Evolutionary conservation across 2,797 vertebrate species (phyloP).

Genomic region (Sebastiscus tertius): DNA sequence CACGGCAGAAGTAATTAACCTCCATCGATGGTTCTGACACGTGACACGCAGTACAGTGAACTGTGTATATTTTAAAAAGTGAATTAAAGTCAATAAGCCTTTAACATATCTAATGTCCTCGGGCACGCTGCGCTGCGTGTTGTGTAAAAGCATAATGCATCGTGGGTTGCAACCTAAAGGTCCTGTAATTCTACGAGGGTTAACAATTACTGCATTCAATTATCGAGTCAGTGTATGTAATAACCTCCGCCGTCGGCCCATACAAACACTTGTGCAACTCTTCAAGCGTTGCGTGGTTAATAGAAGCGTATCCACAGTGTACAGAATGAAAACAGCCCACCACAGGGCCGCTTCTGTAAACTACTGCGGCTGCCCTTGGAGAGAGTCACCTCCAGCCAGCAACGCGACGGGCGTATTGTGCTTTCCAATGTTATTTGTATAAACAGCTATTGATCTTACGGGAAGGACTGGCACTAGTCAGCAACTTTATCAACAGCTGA

Average conservation of each 20-base stretch:
- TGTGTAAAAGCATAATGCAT: slow-evolving; percentile 29
- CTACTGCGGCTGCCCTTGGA: slow-evolving; percentile 63
- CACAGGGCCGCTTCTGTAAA: slow-evolving; percentile 24
- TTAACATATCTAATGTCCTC: slow-evolving; percentile 26
- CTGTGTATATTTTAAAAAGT: not conserved
- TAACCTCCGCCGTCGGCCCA: slow-evolving; percentile 32
- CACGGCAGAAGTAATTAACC: slow-evolving; percentile 21
- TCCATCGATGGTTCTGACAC: not conserved
- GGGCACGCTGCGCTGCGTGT: not conserved
- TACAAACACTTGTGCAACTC: slow-evolving; percentile 16
- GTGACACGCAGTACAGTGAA: not conserved
- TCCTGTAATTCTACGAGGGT: slow-evolving; percentile 34
- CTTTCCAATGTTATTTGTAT: slow-evolving; percentile 75
- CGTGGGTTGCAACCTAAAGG: slow-evolving; percentile 22
- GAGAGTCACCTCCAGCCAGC: slow-evolving; percentile 76
- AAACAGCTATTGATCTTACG: slow-evolving; percentile 84
- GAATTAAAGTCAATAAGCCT: slow-evolving; percentile 20
- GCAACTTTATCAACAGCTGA: slow-evolving; percentile 84
- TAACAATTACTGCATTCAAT: slow-evolving; percentile 54
- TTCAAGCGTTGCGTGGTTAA: slow-evolving; percentile 58
- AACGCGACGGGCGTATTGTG: slow-evolving; percentile 45
- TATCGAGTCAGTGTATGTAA: slow-evolving; percentile 33
- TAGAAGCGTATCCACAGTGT: slow-evolving; percentile 21
- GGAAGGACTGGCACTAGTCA: slow-evolving; percentile 82
- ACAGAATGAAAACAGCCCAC: slow-evolving; percentile 17